Conservation (phyloP, 2,113 vertebrate genomes). For the Girardinichthys multiradiatus region DNA sequence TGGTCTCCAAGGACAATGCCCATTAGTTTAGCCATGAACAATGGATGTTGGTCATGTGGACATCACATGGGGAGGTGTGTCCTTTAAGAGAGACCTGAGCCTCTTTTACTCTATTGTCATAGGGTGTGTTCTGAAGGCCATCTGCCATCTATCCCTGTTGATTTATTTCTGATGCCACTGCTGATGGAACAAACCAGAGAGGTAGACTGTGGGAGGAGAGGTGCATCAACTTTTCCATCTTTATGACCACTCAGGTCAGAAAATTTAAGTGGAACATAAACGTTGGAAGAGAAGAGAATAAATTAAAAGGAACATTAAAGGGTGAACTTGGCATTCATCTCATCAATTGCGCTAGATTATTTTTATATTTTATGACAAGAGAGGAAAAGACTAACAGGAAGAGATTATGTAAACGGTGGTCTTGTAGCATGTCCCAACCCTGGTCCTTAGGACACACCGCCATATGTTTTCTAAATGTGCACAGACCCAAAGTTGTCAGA, state of each 20-base stretch:
- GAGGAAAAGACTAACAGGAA: too few species aligned
- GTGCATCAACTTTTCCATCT: not conserved
- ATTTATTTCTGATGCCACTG: slow-evolving; percentile 34
- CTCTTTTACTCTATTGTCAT: slow-evolving; percentile 17
- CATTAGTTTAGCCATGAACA: not conserved
- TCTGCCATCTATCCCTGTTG: slow-evolving; percentile 43
- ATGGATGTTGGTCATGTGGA: slow-evolving; percentile 2
- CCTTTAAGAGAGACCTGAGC: slow-evolving; percentile 25
- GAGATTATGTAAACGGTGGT: too few species aligned
- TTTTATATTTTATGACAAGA: not conserved
- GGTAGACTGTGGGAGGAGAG: not conserved
- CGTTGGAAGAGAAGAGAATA: not conserved
- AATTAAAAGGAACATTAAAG: not conserved
- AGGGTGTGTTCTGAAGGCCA: slow-evolving; percentile 18
- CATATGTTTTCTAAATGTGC: too few species aligned
- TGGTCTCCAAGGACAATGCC: not conserved
- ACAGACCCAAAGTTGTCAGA: too few species aligned
- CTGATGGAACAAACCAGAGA: slow-evolving; percentile 28
- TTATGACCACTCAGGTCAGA: not conserved
- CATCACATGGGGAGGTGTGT: slow-evolving; percentile 13
- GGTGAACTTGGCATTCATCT: not conserved
- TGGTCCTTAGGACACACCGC: too few species aligned
- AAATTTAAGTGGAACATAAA: not conserved
- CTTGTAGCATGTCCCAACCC: too few species aligned
- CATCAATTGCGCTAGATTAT: not conserved